Conservation (phyloP, 35 echinoderm and acorn worm species). For the Ophiothrix spiculata region DNA sequence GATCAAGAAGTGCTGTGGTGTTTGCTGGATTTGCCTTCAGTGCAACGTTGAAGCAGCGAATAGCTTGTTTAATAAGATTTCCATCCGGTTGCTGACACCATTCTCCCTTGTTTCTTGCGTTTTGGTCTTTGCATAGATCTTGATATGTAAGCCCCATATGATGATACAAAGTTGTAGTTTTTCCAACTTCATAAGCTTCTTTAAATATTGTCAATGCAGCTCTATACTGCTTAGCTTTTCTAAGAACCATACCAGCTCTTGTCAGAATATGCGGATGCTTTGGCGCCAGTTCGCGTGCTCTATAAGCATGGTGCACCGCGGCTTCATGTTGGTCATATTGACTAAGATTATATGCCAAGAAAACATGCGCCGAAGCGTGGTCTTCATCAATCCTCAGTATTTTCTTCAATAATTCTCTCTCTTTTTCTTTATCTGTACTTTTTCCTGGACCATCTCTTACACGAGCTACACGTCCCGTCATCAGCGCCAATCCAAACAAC, state of each 20-base stretch:
- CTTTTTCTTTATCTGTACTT: neutral
- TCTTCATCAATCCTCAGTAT: neutral
- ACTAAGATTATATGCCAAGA: neutral
- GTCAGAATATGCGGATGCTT: neutral
- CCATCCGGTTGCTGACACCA: neutral
- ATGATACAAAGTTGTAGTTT: neutral
- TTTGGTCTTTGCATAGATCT: neutral
- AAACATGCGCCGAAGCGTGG: neutral
- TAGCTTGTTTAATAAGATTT: neutral
- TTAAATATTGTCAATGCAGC: neutral
- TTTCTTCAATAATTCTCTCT: neutral
- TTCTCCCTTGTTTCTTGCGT: neutral
- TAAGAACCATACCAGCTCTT: neutral
- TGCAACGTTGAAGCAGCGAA: neutral
- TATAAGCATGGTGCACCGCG: neutral
- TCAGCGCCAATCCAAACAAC: too few relatives aligned
- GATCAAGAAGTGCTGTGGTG: neutral
- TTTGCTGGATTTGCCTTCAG: neutral
- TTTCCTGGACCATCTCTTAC: neutral
- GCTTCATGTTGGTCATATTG: neutral
- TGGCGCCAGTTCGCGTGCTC: neutral
- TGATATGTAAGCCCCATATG: neutral
- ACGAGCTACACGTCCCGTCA: too few relatives aligned
- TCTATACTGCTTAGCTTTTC: neutral
- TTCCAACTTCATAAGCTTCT: neutral